Conservation (phyloP, 2,888 invertebrate genomes). For the Rosalia funebris region DNA sequence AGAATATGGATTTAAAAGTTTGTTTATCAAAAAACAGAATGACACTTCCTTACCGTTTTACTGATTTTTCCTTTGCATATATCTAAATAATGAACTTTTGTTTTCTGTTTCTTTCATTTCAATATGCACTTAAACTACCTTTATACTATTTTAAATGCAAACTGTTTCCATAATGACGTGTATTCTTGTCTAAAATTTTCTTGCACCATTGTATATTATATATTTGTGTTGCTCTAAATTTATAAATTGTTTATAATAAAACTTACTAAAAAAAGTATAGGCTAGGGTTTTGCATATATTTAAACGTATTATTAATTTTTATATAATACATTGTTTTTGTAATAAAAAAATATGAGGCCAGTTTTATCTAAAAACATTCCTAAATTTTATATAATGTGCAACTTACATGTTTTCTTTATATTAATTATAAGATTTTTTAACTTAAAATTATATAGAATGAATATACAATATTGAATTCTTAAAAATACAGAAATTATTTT, state of each 20-base stretch:
- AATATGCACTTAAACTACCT: neutral
- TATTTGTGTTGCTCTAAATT: no score
- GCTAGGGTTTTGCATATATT: no score
- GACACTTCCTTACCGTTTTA: no score
- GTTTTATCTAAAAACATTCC: constrained; percentile 27
- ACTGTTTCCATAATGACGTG: neutral
- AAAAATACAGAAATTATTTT: constrained; percentile 15
- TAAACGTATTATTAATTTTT: no score
- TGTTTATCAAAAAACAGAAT: no score
- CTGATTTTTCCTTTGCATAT: neutral
- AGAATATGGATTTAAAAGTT: no score
- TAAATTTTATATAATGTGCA: constrained; percentile 23
- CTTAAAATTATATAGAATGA: constrained; percentile 8
- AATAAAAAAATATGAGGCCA: constrained; percentile 16
- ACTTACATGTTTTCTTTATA: constrained; percentile 16
- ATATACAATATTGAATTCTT: constrained; percentile 14
- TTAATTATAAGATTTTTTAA: constrained; percentile 21
- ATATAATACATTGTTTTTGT: no score
- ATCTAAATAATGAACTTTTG: neutral
- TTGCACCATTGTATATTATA: neutral
- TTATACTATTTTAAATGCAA: neutral
- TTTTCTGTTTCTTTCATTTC: neutral
- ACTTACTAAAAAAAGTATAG: no score
- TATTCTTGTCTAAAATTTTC: neutral
- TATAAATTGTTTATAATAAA: no score